Percentiles rank a stretch among this genome's conserved stretches.
phyloP scores from a whole-genome alignment of 2,888 invertebrate genomes.

The Athripsodes cinereus region DNA sequence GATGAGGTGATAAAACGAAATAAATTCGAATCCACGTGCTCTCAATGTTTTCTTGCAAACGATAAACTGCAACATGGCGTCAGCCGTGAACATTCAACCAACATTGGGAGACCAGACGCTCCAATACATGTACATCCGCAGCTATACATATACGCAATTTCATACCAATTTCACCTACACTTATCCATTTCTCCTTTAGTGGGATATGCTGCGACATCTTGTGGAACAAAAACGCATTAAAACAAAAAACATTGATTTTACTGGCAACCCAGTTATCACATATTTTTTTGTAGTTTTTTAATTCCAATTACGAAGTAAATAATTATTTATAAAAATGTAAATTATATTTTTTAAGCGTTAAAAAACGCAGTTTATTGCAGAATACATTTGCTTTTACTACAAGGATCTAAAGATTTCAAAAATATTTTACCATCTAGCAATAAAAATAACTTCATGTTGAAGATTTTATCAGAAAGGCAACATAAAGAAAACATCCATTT shows the following conservation, averaged over 20 bases:
- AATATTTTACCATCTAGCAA: too few species aligned
- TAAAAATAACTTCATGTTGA: too few species aligned
- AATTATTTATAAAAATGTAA: too few species aligned
- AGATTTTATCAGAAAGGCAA: too few species aligned
- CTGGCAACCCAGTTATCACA: too few species aligned
- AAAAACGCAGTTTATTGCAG: too few species aligned
- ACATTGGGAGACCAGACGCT: constrained; percentile 13
- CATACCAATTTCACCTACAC: not conserved
- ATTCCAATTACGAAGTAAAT: too few species aligned
- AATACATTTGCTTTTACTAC: too few species aligned
- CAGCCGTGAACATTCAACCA: constrained; percentile 26
- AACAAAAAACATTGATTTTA: constrained; percentile 1
- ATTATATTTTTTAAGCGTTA: too few species aligned
- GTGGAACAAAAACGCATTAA: not conserved
- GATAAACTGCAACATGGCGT: constrained; percentile 63
- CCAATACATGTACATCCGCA: not conserved
- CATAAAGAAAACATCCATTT: too few species aligned
- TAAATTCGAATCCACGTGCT: constrained; percentile 56
- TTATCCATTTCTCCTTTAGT: constrained; percentile 7
- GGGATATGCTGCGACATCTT: constrained; percentile 4
- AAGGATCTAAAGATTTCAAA: too few species aligned
- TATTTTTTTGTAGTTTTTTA: too few species aligned
- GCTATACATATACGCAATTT: not conserved
- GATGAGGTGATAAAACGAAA: constrained; percentile 12
- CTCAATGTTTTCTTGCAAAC: constrained; percentile 60